Conservation (phyloP, 1,140 invertebrate genomes). For the Eufriesea mexicana region DNA sequence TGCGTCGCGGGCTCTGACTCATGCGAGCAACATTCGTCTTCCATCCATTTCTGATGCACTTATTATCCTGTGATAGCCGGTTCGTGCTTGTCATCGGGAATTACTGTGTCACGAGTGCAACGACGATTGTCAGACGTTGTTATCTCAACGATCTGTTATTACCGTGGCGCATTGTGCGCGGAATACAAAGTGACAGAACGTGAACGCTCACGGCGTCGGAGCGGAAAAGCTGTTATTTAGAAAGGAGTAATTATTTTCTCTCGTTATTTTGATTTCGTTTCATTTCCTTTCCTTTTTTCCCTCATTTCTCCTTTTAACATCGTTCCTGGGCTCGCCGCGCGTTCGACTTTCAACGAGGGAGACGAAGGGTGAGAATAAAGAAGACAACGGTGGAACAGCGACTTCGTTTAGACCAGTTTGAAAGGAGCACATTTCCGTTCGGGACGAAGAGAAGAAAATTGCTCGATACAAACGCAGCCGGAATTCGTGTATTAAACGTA, state of each 20-base stretch:
- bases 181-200: conserved; percentile 36
- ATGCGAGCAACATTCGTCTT: conserved; percentile 51
- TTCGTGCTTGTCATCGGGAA: conserved; percentile 46
- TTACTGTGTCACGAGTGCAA: conserved; percentile 56
- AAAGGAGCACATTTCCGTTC: not conserved
- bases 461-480: not conserved
- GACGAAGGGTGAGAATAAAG: too few species aligned
- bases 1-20: conserved; percentile 15
- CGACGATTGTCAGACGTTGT: conserved; percentile 46
- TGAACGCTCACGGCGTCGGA: not conserved
- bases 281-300: not conserved
- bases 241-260: not conserved
- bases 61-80: conserved; percentile 51
- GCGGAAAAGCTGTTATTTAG: conserved; percentile 11
- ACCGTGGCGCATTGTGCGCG: conserved; percentile 6
- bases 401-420: not conserved
- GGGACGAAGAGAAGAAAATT: not conserved
- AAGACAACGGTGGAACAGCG: not conserved
- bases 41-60: conserved; percentile 57
- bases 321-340: not conserved
- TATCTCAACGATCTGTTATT: conserved; percentile 61
- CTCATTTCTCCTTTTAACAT: not conserved
- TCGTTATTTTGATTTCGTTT: not conserved
- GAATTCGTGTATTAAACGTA: conserved; percentile 9
- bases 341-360: not conserved